Base-by-base conservation (phyloP, 2,797 vertebrate species). In the Lagocephalus sceleratus region DNA sequence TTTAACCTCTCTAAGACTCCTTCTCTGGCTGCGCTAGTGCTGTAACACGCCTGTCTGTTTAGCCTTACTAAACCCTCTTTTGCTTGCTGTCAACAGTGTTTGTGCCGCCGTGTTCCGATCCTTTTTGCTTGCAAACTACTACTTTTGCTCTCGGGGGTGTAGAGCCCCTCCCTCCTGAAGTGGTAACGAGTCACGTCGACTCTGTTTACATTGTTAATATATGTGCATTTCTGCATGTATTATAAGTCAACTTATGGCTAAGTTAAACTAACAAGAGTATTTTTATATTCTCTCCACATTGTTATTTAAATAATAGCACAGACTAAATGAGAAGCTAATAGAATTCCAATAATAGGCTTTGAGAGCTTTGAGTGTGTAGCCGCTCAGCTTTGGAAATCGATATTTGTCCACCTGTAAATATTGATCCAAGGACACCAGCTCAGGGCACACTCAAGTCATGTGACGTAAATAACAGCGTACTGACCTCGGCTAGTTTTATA, bases 41-140 rank as follows among this genome's bases (percentile, higher is more conserved):
- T 77, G 75, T 35, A 35, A 76, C 75, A 53, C 21, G 85, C 88
- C 89, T 91, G 91, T 89, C 90, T 91, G 89, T 85, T 90, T 90
- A 91, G 88, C 88, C 86, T 85, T 85, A 87, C 90, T 90, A 86
- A 90, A 86, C 71, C 60, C 68, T 22, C 57, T 76, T 72, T 73
- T 73, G 75, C 85, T 81, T 81, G 48, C 63, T 81, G 75, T 77
- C 81, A 67, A 78, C 79, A 78, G 84, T 82, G 66, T 41, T 19
- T 41, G 68, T 80, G 81, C 65, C 69, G 76, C 71, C 66, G 62
- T 77, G 53, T 76, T 66, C 50, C 69, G 49, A 1, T 68, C 73
- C 60, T 78, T 62, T 79, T 65, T 78, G 67, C 71, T 81, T 74
- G 80, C 81, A 49, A 58, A 58, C 71, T 68, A 41, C 75, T 20